Evolutionary conservation across 2,888 invertebrate genomes (phyloP), one percentile per base, ranked within the genome.

Genomic region (Anoncus sp.): DNA sequence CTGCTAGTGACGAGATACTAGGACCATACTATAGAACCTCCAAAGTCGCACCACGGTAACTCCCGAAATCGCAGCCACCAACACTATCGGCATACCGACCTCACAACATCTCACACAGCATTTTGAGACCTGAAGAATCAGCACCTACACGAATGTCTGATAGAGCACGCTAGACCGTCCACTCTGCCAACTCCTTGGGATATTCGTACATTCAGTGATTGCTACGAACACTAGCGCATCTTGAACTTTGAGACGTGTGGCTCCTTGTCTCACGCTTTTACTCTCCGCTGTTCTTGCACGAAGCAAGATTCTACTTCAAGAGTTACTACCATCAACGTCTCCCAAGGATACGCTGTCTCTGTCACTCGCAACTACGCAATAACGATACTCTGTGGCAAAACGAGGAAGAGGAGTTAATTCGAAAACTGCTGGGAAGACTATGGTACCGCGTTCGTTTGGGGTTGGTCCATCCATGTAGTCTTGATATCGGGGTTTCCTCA

Each of bases 381-480:
- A 70, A 53, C 51, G 81, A 83, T 82, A 80, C 82, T 83, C 79
- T 80, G 85, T 74, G 83, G 76, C 81, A 84, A 83, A 81, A 81
- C 82, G 75, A 81, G 71, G 72, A 57, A 81, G 77, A 76, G 67
- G 82, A 81, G 87, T 86, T 87, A 87, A 88, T 88, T 87, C 85
- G 85, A 85, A 85, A 85, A 87, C 85, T 86, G 72, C 71, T 59
- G 69, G 79, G 65, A 67, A 74, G 45, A 45, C 16, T 40, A n/a
- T n/a, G 65, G 80, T 78, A 59, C 69, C 60, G 67, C 55, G 80
- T 51, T 69, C 69, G 74, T 57, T 73, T 60, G 53, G 55, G 49
- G 71, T 12, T 51, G 20, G 66, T 66, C 65, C 40, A 65, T 38
- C 40, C 38, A 47, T 38, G 12, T 51, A 51, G 55, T 71, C 72